These are phyloP conservation scores for Megaptera novaeangliae DNA, from an alignment of 2,113 vertebrate genomes.

Conservation along the genomic window DNA sequence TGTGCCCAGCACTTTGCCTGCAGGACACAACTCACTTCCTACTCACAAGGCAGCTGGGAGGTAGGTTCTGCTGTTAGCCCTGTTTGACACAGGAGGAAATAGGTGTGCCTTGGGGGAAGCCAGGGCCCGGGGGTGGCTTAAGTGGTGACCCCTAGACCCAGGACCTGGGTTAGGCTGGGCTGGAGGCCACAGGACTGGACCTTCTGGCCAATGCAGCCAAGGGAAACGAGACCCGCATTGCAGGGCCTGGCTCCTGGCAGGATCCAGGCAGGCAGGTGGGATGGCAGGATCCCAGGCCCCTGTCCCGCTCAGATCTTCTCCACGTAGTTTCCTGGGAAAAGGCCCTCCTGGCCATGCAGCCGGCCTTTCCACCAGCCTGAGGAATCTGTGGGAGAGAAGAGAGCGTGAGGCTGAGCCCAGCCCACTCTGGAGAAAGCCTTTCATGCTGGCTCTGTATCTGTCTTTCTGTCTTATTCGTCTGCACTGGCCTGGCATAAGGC, in stretches of 20 bases:
- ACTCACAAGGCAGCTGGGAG: conserved; percentile 13
- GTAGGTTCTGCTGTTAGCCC: conserved; percentile 25
- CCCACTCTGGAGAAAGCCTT: not conserved
- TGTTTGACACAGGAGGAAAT: not conserved
- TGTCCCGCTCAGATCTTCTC: conserved; percentile 89
- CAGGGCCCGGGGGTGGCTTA: not conserved
- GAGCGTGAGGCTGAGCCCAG: not conserved
- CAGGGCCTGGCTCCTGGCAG: not conserved
- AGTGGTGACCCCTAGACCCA: not conserved
- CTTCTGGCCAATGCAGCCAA: not conserved
- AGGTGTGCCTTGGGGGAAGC: not conserved
- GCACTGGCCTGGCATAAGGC: not conserved
- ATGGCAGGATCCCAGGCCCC: not conserved
- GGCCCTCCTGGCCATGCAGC: conserved; percentile 89
- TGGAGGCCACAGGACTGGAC: not conserved
- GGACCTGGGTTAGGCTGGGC: not conserved
- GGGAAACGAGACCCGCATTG: not conserved
- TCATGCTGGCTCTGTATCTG: not conserved
- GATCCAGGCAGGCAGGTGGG: not conserved
- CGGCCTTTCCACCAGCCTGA: conserved; percentile 97
- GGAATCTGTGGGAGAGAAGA: conserved; percentile 79
- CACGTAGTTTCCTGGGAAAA: conserved; percentile 97
- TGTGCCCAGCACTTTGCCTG: not conserved
- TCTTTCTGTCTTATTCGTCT: not conserved
- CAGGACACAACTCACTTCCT: not conserved